These are phyloP conservation scores for Loxodonta africana DNA, from an alignment of 2,113 vertebrate genomes.

Conservation along the genomic window DNA sequence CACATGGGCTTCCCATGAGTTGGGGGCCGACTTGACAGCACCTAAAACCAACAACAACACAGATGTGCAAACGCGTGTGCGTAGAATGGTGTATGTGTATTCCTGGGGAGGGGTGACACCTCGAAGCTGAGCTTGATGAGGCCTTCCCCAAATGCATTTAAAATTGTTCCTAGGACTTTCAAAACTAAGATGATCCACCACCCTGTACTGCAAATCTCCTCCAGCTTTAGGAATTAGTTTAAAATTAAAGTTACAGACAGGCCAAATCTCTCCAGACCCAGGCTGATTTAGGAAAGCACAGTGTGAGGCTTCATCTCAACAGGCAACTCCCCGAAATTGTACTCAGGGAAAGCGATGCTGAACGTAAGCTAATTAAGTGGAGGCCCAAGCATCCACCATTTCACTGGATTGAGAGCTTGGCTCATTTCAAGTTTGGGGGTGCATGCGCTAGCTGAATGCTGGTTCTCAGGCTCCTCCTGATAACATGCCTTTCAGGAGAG, in stretches of 20 bases:
- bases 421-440: accelerated
- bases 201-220: constrained; percentile 59
- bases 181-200: constrained; percentile 15
- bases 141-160: background rate
- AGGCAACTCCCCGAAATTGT: background rate
- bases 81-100: accelerated
- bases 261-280: constrained; percentile 54
- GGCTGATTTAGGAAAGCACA: background rate
- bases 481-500: background rate
- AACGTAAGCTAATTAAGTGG: background rate
- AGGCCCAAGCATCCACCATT: accelerated
- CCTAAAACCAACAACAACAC: no score
- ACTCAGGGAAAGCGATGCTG: background rate
- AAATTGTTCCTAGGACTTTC: constrained; percentile 64
- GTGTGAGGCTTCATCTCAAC: background rate
- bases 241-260: constrained; percentile 81
- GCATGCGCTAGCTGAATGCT: accelerated
- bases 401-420: background rate
- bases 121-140: background rate
- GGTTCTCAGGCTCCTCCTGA: background rate
- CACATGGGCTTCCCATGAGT: background rate
- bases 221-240: constrained; percentile 73
- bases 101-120: accelerated
- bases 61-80: accelerated
- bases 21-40: background rate